Evolutionary conservation across 2,888 invertebrate genomes (phyloP), one percentile per base, ranked within the genome.

Genomic region (Crematogaster levior): DNA sequence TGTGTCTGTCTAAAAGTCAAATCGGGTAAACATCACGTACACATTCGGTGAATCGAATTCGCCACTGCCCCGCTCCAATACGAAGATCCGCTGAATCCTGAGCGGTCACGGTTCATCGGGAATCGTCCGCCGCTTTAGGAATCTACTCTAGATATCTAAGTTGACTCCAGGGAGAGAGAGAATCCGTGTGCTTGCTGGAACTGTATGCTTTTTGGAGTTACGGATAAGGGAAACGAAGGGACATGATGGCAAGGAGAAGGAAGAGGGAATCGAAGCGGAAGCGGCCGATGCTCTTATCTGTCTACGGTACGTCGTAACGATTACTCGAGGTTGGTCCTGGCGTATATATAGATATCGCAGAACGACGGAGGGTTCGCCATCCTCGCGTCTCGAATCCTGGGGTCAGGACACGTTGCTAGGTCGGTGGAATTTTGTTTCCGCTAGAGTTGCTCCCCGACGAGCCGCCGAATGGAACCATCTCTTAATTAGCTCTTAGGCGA

Each of bases 221-320:
- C 58, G 87, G 83, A 86, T 84, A 84, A 81, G 85, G 80, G 80
- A 85, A 65, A 86, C 83, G 86, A 86, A 81, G 66, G 66, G 60
- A 73, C 58, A 10, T 53, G 56, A 51, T 9, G 46, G 51, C 30
- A 34, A 66, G 46, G 30, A 72, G 61, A 40, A 58, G 77, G 66
- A 34, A 65, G 68, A 81, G 53, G 46, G 85, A 81, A 85, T 85
- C 81, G 88, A 82, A 81, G 81, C 63, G 83, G 77, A 88, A 87
- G 84, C 84, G 86, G 84, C 83, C 90, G 88, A 90, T 88, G 88
- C 89, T 91, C 91, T 92, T 92, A 92, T 92, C 92, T 91, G 88
- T 90, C 90, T 89, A 89, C 87, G 89, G 85, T 88, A 90, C 90
- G 89, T 92, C 92, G 90, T 92, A 92, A 93, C 92, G 92, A 92